These are phyloP conservation scores for Rhinopomastus cyanomelas DNA, from an alignment of 2,113 vertebrate species.

Conservation along the genomic window DNA sequence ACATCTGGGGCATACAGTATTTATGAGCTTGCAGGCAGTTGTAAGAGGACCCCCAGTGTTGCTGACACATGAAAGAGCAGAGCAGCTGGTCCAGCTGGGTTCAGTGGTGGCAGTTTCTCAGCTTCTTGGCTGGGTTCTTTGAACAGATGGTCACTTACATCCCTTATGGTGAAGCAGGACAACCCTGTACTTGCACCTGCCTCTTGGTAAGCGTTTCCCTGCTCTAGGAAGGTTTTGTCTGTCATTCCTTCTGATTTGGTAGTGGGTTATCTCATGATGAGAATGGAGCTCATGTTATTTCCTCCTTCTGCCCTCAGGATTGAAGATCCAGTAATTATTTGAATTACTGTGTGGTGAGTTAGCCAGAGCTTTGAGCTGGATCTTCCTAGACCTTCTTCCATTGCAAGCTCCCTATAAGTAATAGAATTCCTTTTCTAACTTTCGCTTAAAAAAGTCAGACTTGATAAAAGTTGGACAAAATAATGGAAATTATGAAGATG, in stretches of 20 bases:
- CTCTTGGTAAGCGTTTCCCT: not conserved
- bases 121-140: not conserved
- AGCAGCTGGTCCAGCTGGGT: not conserved
- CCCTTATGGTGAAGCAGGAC: not conserved
- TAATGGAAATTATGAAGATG: not conserved
- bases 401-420: not conserved
- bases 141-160: not conserved
- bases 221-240: not conserved
- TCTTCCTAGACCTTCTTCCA: not conserved
- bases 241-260: not conserved
- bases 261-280: not conserved
- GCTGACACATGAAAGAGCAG: not conserved
- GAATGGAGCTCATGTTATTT: not conserved
- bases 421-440: not conserved
- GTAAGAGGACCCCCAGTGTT: rapidly evolving
- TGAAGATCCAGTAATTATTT: not conserved
- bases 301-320: not conserved
- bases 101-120: not conserved
- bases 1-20: rapidly evolving
- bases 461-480: not conserved
- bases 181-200: not conserved
- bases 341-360: not conserved
- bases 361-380: not conserved
- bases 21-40: not conserved
- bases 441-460: not conserved